These are phyloP conservation scores for Cynaeus angustus DNA, from an alignment of 2,888 invertebrate genomes.

Conservation along the genomic window DNA sequence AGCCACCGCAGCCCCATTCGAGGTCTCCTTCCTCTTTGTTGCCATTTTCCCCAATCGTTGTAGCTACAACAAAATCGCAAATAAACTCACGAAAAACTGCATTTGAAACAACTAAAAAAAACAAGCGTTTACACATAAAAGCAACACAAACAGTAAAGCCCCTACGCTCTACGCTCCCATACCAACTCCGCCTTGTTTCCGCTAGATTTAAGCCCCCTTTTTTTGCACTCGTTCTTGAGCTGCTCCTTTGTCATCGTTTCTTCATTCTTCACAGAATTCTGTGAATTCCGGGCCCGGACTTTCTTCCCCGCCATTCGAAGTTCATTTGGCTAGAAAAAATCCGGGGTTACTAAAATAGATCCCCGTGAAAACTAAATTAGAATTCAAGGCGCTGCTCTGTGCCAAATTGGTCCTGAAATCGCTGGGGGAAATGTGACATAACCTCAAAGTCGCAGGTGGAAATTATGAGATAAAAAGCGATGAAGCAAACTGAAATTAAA, in stretches of 20 bases:
- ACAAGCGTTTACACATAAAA: constrained; percentile 7
- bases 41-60: constrained; percentile 80
- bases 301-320: constrained; percentile 48
- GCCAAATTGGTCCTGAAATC: not conserved
- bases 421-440: constrained; percentile 7
- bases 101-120: constrained; percentile 16
- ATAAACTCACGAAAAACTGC: constrained; percentile 18
- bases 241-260: constrained; percentile 79
- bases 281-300: constrained; percentile 36
- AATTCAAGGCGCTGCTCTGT: not conserved
- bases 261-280: constrained; percentile 34
- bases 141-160: constrained; percentile 12
- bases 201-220: constrained; percentile 80
- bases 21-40: constrained; percentile 68
- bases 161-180: constrained; percentile 63
- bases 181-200: constrained; percentile 84
- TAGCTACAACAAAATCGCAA: constrained; percentile 70
- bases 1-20: constrained; percentile 57
- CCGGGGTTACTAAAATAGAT: constrained; percentile 2
- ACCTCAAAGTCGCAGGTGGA: constrained; percentile 4
- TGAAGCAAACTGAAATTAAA: not conserved
- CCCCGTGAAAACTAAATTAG: not conserved
- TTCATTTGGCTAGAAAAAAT: constrained; percentile 30
- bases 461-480: constrained; percentile 5
- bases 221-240: constrained; percentile 79